Conservation (phyloP, 2,113 vertebrate genomes). For the Casuarius casuarius region DNA sequence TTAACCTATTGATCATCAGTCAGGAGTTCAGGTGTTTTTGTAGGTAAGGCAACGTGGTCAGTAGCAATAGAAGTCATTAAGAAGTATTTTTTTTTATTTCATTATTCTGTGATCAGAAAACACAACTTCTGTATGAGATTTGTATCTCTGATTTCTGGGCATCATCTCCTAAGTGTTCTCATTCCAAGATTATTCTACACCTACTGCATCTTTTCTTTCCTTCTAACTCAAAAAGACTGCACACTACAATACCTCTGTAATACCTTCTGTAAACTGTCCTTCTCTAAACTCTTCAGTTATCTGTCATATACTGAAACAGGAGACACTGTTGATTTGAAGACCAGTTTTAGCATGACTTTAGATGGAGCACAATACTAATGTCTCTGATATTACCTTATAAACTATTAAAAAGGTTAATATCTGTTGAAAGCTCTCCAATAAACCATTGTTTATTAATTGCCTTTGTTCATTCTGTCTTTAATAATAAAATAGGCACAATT, state of each 20-base stretch:
- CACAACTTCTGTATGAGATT: not conserved
- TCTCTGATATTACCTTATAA: not conserved
- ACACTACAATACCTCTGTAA: not conserved
- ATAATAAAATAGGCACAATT: slow-evolving; percentile 8
- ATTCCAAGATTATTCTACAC: not conserved
- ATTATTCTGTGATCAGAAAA: not conserved
- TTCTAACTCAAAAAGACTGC: not conserved
- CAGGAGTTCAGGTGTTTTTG: not conserved
- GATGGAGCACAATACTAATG: not conserved
- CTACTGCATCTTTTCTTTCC: not conserved
- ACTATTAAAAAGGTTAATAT: slow-evolving; percentile 1
- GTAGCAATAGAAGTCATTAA: not conserved
- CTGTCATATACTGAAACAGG: not conserved
- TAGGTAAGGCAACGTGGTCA: not conserved
- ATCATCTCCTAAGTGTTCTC: not conserved
- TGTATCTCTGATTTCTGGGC: not conserved
- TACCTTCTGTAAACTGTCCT: not conserved
- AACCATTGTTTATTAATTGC: slow-evolving; percentile 19
- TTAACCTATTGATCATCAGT: not conserved
- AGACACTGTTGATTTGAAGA: not conserved
- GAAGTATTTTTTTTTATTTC: not conserved
- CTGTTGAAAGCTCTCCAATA: not conserved
- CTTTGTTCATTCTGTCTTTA: not conserved
- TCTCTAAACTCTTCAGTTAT: not conserved
- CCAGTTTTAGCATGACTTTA: not conserved